phyloP scores from a whole-genome alignment of 2,113 vertebrate species.

The Gymnogyps californianus region DNA sequence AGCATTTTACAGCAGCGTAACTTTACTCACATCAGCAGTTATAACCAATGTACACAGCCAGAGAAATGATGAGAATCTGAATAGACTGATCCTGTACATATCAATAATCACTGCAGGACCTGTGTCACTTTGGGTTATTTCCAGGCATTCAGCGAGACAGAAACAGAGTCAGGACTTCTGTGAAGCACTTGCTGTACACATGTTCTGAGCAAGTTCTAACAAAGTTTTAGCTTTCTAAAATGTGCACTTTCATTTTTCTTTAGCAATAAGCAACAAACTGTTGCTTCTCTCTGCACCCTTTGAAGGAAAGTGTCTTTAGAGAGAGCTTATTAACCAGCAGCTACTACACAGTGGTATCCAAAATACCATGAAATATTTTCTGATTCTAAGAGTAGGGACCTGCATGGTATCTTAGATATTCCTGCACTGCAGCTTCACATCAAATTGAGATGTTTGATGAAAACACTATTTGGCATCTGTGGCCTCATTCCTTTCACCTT shows the following conservation, averaged over 20 bases:
- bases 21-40: background rate
- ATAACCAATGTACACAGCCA: background rate
- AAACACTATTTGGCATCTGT: background rate
- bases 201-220: background rate
- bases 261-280: background rate
- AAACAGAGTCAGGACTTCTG: background rate
- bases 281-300: background rate
- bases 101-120: background rate
- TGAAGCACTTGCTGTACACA: background rate
- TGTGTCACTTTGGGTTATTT: background rate
- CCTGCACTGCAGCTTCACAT: background rate
- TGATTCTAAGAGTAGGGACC: background rate
- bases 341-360: background rate
- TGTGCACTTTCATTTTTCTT: background rate
- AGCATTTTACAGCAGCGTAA: background rate
- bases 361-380: background rate
- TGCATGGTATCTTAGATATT: background rate
- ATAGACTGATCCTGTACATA: fast-evolving
- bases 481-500: background rate
- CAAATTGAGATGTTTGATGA: background rate
- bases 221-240: background rate
- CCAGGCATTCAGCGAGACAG: background rate
- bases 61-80: background rate
- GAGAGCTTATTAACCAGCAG: background rate
- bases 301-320: background rate